These are phyloP conservation scores for Amphipyra berbera DNA, from an alignment of 2,888 invertebrate species.

Conservation along the genomic window DNA sequence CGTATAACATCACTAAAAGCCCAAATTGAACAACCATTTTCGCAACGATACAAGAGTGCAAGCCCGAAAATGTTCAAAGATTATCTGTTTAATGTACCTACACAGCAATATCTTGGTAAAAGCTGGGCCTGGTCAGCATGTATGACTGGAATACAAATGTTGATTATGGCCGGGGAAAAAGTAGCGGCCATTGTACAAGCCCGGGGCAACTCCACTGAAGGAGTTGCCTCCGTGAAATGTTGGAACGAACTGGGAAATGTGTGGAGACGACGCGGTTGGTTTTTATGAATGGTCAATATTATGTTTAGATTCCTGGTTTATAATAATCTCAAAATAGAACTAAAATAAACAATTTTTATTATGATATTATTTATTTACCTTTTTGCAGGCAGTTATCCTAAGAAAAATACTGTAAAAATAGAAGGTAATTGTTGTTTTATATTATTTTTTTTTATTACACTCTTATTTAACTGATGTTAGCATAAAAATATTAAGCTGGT, in stretches of 20 bases:
- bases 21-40: conserved; percentile 4
- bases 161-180: conserved; percentile 85
- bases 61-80: conserved; percentile 52
- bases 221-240: conserved; percentile 74
- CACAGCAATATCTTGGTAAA: conserved; percentile 46
- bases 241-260: conserved; percentile 25
- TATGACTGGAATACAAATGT: conserved; percentile 86
- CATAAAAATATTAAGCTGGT: too few species aligned
- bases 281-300: neutral
- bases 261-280: conserved; percentile 56
- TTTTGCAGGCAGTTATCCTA: too few species aligned
- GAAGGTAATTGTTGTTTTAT: too few species aligned
- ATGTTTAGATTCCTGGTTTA: too few species aligned
- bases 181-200: conserved; percentile 84
- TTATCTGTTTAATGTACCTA: conserved; percentile 57
- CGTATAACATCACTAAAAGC: conserved; percentile 1
- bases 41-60: conserved; percentile 1
- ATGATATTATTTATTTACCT: too few species aligned
- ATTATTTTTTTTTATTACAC: too few species aligned
- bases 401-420: too few species aligned
- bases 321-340: too few species aligned
- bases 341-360: too few species aligned
- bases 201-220: conserved; percentile 82
- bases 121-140: conserved; percentile 59
- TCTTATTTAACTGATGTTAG: too few species aligned